Evolutionary conservation across 53 echinoderm and acorn worm genomes (phyloP), one percentile per base, ranked within the genome.

Genomic region (Luidia sarsii): DNA sequence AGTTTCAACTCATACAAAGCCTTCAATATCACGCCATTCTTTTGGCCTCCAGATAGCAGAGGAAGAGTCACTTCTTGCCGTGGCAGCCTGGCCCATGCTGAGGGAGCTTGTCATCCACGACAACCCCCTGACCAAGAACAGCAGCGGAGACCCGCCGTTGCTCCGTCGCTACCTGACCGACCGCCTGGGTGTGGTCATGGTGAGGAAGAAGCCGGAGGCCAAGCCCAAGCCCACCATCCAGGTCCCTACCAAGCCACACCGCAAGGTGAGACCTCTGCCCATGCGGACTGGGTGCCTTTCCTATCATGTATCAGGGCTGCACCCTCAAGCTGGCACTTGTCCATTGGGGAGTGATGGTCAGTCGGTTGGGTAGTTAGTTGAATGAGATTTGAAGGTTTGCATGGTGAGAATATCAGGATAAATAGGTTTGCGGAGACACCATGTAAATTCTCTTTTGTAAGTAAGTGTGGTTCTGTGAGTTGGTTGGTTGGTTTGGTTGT

Each of bases 41-140:
- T 22, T 38, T 52, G 31, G 8, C 15, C 9, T 14, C 11, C 60
- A 96, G 93, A 93, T 93, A 4, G 55, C 54, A 0, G 89, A 91
- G 3, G 97, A 97, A 52, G 97, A 97, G 61, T 88, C 86, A 2
- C 79, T 97, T 4, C 50, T 97, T 10, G 97, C 91, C 10, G 91
- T 97, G 2, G 97, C 97, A 20, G 97, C 93, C 31, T 97, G 97
- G 97, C 97, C 97, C 7, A 91, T 97, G 93, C 86, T 97, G 2
- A 86, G 61, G 34, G 91, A 94, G 36, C 85, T 97, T 15, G 79
- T 94, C 28, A 97, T 97, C n/a, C 89, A 94, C 52, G 84, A 91
- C 72, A 97, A 97, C 82, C 97, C 97, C 13, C 85, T 97, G 63
- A 97, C 97, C 23, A 87, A 54, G 18, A 70, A 70, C 15, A 83